phyloP scores from a whole-genome alignment of 2,797 vertebrate genomes.

The Argya squamiceps region DNA sequence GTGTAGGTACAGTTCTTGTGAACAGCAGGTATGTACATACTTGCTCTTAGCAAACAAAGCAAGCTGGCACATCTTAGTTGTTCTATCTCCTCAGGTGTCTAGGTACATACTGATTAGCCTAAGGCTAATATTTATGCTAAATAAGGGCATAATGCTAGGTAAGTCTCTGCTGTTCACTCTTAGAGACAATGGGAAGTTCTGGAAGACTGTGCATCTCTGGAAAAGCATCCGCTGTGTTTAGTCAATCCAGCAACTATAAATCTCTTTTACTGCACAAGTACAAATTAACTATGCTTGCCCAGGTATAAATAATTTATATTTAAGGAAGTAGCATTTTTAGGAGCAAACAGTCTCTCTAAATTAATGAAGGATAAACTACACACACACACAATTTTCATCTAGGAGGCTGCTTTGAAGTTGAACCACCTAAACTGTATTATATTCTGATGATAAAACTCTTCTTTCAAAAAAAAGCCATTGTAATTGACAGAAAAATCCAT shows the following conservation, averaged over 20 bases:
- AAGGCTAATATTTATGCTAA: not conserved
- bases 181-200: not conserved
- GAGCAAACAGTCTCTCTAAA: not conserved
- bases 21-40: not conserved
- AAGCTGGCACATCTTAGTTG: not conserved
- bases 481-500: conserved; percentile 5
- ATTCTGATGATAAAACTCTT: not conserved
- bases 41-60: not conserved
- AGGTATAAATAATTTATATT: not conserved
- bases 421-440: not conserved
- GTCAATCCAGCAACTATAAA: not conserved
- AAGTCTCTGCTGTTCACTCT: not conserved
- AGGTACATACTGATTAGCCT: not conserved
- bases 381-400: not conserved
- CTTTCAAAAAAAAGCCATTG: not conserved
- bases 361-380: not conserved
- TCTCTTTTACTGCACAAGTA: not conserved
- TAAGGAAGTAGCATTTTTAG: not conserved
- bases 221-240: not conserved
- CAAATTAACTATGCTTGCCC: not conserved
- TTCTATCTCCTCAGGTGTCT: not conserved
- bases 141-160: not conserved
- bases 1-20: not conserved
- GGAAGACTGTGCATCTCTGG: not conserved
- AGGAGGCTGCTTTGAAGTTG: not conserved